A percentile compares a stretch with the other conserved stretches of the same genome.
phyloP scores from a whole-genome alignment of 1,140 invertebrate species.

The Conopomorpha cramerella region DNA sequence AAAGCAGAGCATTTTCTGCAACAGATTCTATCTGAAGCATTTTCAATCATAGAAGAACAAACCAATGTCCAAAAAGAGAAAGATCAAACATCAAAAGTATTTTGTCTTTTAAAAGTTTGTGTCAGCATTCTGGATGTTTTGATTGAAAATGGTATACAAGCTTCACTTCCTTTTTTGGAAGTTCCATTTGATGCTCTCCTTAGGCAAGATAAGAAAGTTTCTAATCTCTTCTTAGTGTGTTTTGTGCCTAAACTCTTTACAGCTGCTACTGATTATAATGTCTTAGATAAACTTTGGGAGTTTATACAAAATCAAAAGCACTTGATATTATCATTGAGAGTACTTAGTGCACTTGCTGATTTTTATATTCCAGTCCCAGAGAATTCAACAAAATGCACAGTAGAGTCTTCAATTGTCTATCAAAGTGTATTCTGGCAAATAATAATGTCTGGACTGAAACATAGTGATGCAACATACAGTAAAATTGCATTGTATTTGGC shows the following conservation, averaged over 20 bases:
- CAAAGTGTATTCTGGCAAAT: conserved; percentile 31
- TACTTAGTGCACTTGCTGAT: conserved; percentile 31
- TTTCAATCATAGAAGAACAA: conserved; percentile 5
- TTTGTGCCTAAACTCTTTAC: conserved; percentile 26
- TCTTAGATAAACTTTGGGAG: conserved; percentile 38
- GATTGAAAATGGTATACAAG: conserved; percentile 11
- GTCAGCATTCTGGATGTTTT: conserved; percentile 29
- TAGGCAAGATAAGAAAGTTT: conserved; percentile 20
- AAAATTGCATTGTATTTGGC: conserved; percentile 32
- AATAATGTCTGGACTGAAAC: conserved; percentile 21
- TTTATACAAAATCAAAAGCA: conserved; percentile 14
- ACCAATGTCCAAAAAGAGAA: not conserved
- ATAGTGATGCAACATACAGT: conserved; percentile 12
- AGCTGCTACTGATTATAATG: conserved; percentile 20
- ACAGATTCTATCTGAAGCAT: conserved; percentile 29
- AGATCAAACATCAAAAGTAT: not conserved
- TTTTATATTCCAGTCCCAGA: conserved; percentile 28
- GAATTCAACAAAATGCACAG: conserved; percentile 6
- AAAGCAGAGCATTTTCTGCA: conserved; percentile 47
- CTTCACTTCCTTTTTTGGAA: conserved; percentile 27
- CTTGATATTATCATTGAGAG: conserved; percentile 18
- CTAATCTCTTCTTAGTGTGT: conserved; percentile 26
- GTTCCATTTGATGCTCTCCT: conserved; percentile 25
- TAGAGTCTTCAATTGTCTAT: conserved; percentile 19
- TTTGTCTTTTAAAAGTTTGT: conserved; percentile 18